A percentile compares a stretch with the other conserved stretches of the same genome.
Conservation (phyloP, 2,113 vertebrate species). For the Mionectes macconnelli region DNA sequence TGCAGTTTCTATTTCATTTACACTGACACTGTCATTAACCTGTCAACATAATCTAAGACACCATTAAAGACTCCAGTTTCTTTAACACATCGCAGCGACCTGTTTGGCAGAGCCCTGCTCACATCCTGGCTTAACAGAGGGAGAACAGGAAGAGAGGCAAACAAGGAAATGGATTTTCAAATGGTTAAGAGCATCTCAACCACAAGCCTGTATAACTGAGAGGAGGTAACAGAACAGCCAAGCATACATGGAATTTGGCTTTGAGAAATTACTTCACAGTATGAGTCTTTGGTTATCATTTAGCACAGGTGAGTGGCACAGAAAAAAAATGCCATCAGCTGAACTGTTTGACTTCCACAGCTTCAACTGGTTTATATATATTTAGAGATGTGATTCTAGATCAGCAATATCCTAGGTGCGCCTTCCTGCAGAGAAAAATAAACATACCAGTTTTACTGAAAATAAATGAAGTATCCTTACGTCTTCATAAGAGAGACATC, state of each 20-base stretch:
- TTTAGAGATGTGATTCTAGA: background rate
- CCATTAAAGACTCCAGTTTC: background rate
- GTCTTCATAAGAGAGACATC: background rate
- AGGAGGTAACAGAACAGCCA: background rate
- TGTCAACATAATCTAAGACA: too few species aligned
- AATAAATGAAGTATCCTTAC: background rate
- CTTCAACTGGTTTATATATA: background rate
- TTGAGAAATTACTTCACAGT: background rate
- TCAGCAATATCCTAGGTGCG: background rate
- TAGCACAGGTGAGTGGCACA: background rate
- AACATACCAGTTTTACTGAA: background rate
- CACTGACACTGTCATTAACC: background rate
- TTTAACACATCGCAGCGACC: background rate
- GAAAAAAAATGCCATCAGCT: background rate
- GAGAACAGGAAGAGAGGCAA: background rate
- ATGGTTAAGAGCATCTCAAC: background rate
- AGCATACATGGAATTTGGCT: background rate
- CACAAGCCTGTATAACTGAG: accelerated
- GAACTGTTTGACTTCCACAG: background rate
- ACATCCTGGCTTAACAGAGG: background rate
- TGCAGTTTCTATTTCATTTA: background rate
- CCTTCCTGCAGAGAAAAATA: background rate
- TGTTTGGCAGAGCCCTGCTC: accelerated
- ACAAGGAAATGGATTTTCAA: background rate
- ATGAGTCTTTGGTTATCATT: background rate